Evolutionary conservation across 1,140 invertebrate species (phyloP), one percentile per base, ranked within the genome.

Genomic region (Saccostrea cuccullata): DNA sequence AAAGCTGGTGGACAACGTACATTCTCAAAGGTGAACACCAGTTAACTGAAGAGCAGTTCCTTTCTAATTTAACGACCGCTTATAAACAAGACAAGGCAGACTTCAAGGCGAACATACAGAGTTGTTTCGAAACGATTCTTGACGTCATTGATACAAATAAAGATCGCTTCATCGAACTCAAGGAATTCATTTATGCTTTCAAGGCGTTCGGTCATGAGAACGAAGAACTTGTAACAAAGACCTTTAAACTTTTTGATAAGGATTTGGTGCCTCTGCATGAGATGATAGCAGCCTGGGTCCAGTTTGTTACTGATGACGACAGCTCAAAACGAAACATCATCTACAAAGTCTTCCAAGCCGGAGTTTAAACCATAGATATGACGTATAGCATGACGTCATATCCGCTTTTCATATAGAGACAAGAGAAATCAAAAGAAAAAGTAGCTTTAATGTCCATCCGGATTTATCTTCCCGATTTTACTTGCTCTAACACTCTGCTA

Each of bases 111-210:
- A 60, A 82, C 12, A 92, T 92, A 88, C 30, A 85, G 17, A 36
- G 84, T 26, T 92, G 91, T 40, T 92, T 91, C 84, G 86, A 92
- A 23, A 87, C 13, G 8, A 84, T 92, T 15, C 91, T 92, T 83
- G 89, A 91, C 77, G 91, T 92, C 55, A 92, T 92, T 26, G 91
- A 92, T 36, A 91, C 91, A 47, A 92, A 92, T 77, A 89, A 92
- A 70, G 91, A 92, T 58, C 85, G 90, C 56, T 91, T 90, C 6
- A 92, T 92, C 47, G 90, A 90, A 55, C 82, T 91, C 15, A 88
- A 89, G 1, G 91, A 92, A 77, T 92, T 90, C 77, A 90, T 92
- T 5, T 88, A 89, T 17, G 91, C 91, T 47, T 92, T 91, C 67
- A 89, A 90, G 84, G 91, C 91, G 12, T 91, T 90, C 40, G 91